Evolutionary conservation across 2,797 vertebrate species (phyloP), one percentile per base, ranked within the genome.

Genomic region (Sphaeramia orbicularis): DNA sequence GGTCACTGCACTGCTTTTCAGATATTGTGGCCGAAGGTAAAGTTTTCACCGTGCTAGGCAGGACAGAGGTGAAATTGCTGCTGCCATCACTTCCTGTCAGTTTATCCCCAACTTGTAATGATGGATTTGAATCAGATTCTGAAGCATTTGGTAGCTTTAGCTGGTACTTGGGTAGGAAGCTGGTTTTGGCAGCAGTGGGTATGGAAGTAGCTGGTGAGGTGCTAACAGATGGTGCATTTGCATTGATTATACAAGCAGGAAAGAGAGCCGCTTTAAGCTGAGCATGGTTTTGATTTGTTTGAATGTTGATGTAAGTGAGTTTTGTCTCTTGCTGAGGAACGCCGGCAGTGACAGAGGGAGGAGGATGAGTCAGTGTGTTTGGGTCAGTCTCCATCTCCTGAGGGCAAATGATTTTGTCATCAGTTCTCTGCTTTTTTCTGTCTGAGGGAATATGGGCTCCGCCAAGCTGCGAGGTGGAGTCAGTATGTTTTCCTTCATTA

Each of bases 111-210:
- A 30, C 36, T 24, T 45, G 51, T 1, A 1, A 10, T 32, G 69
- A 54, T 38, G 72, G 38, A 45, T 58, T 65, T 42, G 76, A 57
- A 27, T 68, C 65, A 16, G 27, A n/a, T 51, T 71, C 88, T 51
- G 84, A 82, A 62, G 83, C 81, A 44, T 87, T 92, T 0, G 96
- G 94, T 79, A 97, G 89, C 87, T 94, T 95, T 56, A 99, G 95
- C 70, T 98, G 95, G 52, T 99, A 99, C 86, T 96, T 97, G 49
- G 97, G 97, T 79, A 94, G 90, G 81, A 98, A 98, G 71, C 77
- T 86, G 45, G 65, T 86, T 74, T 91, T 92, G 63, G 84, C 53
- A 63, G 83, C 6, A 4, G 67, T 47, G 24, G 50, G 44, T 49
- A 59, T 60, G n/a, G 84, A 78, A 54, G 67, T 50, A 53, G 60